These are phyloP conservation scores for Homarus americanus DNA, from an alignment of 1,140 invertebrate species.

Conservation along the genomic window DNA sequence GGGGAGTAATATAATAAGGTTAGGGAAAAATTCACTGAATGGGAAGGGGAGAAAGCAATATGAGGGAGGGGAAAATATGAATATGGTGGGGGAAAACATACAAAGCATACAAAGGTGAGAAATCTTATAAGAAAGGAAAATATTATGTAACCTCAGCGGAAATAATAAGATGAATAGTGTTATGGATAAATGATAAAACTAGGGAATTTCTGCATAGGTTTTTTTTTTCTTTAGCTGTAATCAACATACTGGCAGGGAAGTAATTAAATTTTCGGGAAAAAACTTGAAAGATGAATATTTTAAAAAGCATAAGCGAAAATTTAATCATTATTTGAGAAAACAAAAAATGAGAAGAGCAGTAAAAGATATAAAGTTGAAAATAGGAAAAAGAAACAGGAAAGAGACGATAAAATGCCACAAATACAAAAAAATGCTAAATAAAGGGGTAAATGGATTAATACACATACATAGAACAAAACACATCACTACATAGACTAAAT, in stretches of 20 bases:
- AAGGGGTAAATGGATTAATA: neutral
- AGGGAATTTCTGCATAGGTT: no score
- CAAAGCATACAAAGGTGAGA: neutral
- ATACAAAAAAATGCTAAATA: neutral
- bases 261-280: no score
- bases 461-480: neutral
- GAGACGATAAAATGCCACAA: neutral
- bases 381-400: slow-evolving; percentile 3
- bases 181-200: no score
- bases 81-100: neutral
- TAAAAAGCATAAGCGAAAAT: no score
- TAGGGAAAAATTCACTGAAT: neutral
- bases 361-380: neutral
- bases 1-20: neutral
- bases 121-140: neutral
- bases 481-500: slow-evolving; percentile 1
- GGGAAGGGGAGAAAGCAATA: neutral
- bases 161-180: no score
- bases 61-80: neutral
- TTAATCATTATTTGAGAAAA: no score
- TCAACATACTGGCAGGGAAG: no score
- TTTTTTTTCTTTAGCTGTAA: no score
- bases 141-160: no score
- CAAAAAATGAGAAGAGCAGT: no score
- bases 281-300: no score